These are phyloP conservation scores for Campylomormyrus numenius DNA, from an alignment of 2,113 vertebrate species.

Conservation along the genomic window DNA sequence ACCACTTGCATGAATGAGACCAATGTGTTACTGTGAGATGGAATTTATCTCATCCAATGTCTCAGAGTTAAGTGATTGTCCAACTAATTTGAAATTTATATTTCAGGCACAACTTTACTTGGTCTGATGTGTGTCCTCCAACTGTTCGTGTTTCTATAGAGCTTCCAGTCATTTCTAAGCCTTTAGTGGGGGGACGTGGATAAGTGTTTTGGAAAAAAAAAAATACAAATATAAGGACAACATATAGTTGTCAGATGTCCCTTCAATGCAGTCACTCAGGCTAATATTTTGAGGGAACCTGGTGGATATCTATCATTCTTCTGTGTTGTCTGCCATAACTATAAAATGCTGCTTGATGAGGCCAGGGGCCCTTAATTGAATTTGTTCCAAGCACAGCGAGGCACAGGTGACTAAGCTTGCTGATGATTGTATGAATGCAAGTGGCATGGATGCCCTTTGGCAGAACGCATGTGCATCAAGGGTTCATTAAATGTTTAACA, in stretches of 20 bases:
- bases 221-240: not conserved
- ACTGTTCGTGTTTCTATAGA: not conserved
- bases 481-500: not conserved
- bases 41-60: conserved; percentile 27
- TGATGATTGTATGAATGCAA: conserved; percentile 3
- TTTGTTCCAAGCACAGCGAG: conserved; percentile 26
- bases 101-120: conserved; percentile 26
- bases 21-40: conserved; percentile 47
- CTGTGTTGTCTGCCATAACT: not conserved
- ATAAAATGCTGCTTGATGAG: not conserved
- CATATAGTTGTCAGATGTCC: not conserved
- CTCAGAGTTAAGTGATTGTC: conserved; percentile 25
- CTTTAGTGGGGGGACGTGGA: not conserved
- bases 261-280: not conserved
- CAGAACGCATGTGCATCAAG: conserved; percentile 34
- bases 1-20: conserved; percentile 26
- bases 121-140: conserved; percentile 31
- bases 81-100: not conserved
- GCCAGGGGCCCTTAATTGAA: conserved; percentile 19
- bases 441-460: conserved; percentile 40
- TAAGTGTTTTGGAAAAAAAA: not conserved
- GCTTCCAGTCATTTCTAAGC: not conserved
- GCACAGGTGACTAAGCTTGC: conserved; percentile 21
- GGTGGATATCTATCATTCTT: not conserved
- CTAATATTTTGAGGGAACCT: not conserved